Conservation (phyloP, 1,140 invertebrate genomes). For the Vanessa atalanta region DNA sequence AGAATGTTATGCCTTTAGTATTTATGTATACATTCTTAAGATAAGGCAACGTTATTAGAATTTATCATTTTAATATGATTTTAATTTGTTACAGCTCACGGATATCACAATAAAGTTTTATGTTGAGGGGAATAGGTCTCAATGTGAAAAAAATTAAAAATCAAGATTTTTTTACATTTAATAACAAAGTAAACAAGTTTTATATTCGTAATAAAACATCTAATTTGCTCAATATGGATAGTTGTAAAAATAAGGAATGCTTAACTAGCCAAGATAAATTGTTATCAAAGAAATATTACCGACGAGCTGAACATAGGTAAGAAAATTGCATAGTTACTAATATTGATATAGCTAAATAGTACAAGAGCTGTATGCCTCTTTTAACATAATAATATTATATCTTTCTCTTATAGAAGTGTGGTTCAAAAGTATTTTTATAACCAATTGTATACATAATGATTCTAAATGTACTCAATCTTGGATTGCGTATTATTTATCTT, state of each 20-base stretch:
- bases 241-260: constrained; percentile 50
- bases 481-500: too few relatives aligned
- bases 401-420: too few relatives aligned
- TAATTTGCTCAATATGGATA: constrained; percentile 48
- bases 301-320: constrained; percentile 69
- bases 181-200: constrained; percentile 9
- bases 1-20: neutral
- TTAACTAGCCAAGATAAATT: constrained; percentile 44
- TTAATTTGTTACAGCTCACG: constrained; percentile 1
- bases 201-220: constrained; percentile 19
- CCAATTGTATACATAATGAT: too few relatives aligned
- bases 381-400: too few relatives aligned
- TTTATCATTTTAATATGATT: neutral
- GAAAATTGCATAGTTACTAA: constrained; percentile 5
- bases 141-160: neutral
- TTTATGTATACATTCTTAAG: neutral
- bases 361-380: too few relatives aligned
- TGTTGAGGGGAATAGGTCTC: constrained; percentile 12
- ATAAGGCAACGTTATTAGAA: neutral
- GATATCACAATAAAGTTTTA: constrained; percentile 8
- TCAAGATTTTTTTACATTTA: neutral
- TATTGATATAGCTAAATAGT: too few relatives aligned
- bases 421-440: too few relatives aligned
- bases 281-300: constrained; percentile 69
- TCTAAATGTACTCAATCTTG: too few relatives aligned